Base-by-base conservation (phyloP, 2,113 vertebrate species). In the Archilochus colubris region DNA sequence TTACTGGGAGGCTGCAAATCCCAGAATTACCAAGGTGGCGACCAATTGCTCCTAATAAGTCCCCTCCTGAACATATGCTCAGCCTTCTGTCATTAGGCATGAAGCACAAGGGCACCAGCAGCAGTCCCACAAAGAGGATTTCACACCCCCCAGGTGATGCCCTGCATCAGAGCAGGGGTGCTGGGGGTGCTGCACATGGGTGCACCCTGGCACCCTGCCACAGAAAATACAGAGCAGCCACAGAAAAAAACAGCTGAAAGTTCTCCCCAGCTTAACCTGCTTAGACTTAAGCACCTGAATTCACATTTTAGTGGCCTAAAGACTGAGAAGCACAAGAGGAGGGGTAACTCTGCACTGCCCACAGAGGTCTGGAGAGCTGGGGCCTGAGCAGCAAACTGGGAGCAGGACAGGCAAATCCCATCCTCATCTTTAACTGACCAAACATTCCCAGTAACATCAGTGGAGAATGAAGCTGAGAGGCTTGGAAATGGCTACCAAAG, bases 381-480 rank as follows among this genome's bases (percentile, higher is more conserved):
- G 6, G 10, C 14, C 25, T 17, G 63, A 48, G 40, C 30, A 46
- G 6, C 25, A 81, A 59, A 27, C 36, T 30, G 8, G 51, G 31
- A 30, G 27, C 11, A 46, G 19, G 59, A 1, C 6, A 91, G 24
- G 43, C 54, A 86, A 75, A 91, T 18, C 54, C 61, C 48, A 62
- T 19, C 40, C 24, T 28, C 14, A 57, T 0, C 6, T 30, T 38
- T 33, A 25, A 69, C 16, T 2, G 3, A 36, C 25, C 44, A 17
- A 19, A 30, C 11, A 38, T n/a, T 36, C 48, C 43, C 25, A 79
- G 13, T 4, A 44, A 53, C 48, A 21, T 12, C 30, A 28, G 27
- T 2, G 1, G 27, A 55, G 36, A 24, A 78, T 14, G 44, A 54
- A 44, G 46, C 20, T 6, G 2, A 48, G 22, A 31, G 1, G 0